Evolutionary conservation across 2,797 vertebrate genomes (phyloP).

Genomic region (Acrossocheilus fasciatus): DNA sequence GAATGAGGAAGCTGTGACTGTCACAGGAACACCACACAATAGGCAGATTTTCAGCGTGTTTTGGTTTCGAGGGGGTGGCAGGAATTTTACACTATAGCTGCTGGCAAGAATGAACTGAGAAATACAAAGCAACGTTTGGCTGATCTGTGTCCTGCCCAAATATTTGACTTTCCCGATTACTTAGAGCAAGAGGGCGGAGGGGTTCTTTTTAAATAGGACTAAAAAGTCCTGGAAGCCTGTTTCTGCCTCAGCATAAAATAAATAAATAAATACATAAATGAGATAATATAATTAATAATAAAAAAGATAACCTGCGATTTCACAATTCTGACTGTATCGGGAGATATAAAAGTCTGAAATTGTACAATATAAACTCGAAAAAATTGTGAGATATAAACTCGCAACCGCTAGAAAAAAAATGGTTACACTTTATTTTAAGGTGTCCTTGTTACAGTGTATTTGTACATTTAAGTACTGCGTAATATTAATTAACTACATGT

Average conservation of each 20-base stretch:
- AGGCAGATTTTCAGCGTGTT: not conserved
- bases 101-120: not conserved
- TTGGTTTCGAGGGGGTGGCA: constrained; percentile 25
- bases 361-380: not conserved
- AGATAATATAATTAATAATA: not conserved
- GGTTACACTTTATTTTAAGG: not conserved
- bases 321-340: not conserved
- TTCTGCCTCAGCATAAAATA: not conserved
- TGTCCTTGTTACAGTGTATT: not conserved
- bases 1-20: constrained; percentile 27
- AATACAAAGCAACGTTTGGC: not conserved
- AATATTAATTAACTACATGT: not conserved
- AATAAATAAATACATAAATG: not conserved
- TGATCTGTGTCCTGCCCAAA: not conserved
- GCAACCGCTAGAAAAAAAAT: too few relatives aligned
- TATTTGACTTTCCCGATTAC: not conserved
- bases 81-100: not conserved
- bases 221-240: not conserved
- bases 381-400: not conserved
- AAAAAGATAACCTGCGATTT: too few relatives aligned
- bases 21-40: not conserved
- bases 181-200: not conserved
- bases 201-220: not conserved
- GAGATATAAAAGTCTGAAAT: not conserved
- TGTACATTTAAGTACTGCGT: not conserved